These are phyloP conservation scores for Oligia strigilis DNA, from an alignment of 2,888 invertebrate species.

Conservation along the genomic window DNA sequence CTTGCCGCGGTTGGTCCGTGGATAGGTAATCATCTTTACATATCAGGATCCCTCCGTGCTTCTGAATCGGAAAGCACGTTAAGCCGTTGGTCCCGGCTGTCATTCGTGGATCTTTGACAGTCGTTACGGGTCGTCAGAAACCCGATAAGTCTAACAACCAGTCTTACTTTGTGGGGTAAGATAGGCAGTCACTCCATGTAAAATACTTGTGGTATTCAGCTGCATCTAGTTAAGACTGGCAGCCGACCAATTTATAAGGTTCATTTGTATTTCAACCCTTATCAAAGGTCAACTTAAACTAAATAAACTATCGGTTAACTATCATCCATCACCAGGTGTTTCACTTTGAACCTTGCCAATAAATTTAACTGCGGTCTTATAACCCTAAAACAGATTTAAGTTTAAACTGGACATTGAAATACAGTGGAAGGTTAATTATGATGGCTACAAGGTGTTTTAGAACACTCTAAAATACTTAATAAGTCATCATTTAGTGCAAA, in stretches of 20 bases:
- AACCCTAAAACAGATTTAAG: slow-evolving; percentile 11
- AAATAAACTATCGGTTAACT: slow-evolving; percentile 36
- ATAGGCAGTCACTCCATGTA: neutral
- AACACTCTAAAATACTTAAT: neutral
- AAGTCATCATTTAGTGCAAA: neutral
- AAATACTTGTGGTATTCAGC: neutral
- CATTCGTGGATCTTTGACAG: neutral
- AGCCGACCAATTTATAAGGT: neutral
- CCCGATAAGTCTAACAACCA: neutral
- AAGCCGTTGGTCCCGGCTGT: neutral
- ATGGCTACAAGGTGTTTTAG: neutral
- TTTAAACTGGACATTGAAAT: slow-evolving; percentile 7
- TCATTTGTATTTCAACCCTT: slow-evolving; percentile 15
- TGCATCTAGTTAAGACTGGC: neutral
- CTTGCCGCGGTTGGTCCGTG: neutral
- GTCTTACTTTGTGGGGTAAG: neutral
- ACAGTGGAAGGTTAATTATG: slow-evolving; percentile 2
- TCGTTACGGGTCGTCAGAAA: no score
- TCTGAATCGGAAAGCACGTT: neutral
- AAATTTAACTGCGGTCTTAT: slow-evolving; percentile 37
- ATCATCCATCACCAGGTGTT: slow-evolving; percentile 38
- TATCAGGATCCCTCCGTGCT: neutral
- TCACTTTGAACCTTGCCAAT: slow-evolving; percentile 32
- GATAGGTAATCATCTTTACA: neutral
- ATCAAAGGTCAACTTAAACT: slow-evolving; percentile 33